These are phyloP conservation scores for Copidosoma aretas DNA, from an alignment of 2,888 invertebrate species.

Conservation along the genomic window DNA sequence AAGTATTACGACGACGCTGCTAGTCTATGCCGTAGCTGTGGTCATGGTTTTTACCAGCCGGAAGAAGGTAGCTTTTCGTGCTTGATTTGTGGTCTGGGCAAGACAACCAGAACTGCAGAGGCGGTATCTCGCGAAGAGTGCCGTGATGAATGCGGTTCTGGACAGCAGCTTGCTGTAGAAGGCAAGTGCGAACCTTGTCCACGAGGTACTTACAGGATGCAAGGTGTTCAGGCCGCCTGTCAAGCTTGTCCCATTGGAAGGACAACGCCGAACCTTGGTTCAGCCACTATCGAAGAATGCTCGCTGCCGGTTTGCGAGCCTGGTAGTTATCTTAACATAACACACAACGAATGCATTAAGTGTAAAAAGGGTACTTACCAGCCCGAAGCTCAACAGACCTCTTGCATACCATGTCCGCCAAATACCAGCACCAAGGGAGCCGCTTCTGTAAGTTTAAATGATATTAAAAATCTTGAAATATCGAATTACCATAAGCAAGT, in stretches of 20 bases:
- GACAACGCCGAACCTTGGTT: slow-evolving; percentile 86
- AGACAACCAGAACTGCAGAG: slow-evolving; percentile 89
- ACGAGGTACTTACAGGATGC: slow-evolving; percentile 83
- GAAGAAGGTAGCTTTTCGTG: slow-evolving; percentile 90
- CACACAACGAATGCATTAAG: slow-evolving; percentile 82
- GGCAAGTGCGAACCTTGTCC: slow-evolving; percentile 94
- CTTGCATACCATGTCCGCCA: slow-evolving; percentile 85
- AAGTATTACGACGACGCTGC: slow-evolving; percentile 91
- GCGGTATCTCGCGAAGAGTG: slow-evolving; percentile 88
- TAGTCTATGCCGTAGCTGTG: slow-evolving; percentile 89
- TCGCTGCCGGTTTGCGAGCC: slow-evolving; percentile 82
- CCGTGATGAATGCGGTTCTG: slow-evolving; percentile 87
- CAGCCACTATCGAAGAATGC: slow-evolving; percentile 87
- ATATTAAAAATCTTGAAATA: too few species aligned
- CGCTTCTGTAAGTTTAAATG: slow-evolving; percentile 74
- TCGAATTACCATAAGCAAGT: too few species aligned
- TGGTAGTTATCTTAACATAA: slow-evolving; percentile 86
- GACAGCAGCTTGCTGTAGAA: slow-evolving; percentile 83
- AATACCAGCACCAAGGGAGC: slow-evolving; percentile 87
- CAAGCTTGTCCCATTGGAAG: slow-evolving; percentile 86
- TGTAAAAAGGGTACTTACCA: slow-evolving; percentile 93
- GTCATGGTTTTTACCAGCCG: slow-evolving; percentile 92
- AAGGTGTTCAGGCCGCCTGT: slow-evolving; percentile 89
- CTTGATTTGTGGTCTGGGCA: slow-evolving; percentile 85
- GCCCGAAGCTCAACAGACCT: slow-evolving; percentile 84